These are phyloP conservation scores for Hyles vespertilio DNA, from an alignment of 1,140 invertebrate genomes.

Conservation along the genomic window DNA sequence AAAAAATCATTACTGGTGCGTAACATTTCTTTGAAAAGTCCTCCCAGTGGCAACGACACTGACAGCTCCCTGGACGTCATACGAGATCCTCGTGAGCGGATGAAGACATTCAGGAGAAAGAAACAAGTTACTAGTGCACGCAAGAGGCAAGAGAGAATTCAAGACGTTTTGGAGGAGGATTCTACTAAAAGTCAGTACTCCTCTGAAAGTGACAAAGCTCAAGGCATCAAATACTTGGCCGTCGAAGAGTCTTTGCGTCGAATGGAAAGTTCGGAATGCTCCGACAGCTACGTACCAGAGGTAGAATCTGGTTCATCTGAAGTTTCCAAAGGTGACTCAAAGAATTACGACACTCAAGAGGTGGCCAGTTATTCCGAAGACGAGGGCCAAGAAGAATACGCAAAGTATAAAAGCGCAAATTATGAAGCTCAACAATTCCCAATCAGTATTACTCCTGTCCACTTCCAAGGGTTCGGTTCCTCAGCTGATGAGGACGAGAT, in stretches of 20 bases:
- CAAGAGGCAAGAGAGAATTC: conserved; percentile 75
- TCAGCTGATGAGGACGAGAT: conserved; percentile 79
- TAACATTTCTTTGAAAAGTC: conserved; percentile 77
- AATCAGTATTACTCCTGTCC: conserved; percentile 63
- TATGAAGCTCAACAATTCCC: conserved; percentile 62
- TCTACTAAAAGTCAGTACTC: conserved; percentile 72
- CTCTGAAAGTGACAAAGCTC: conserved; percentile 74
- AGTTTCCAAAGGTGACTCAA: conserved; percentile 75
- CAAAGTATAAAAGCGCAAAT: conserved; percentile 51
- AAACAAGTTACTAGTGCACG: conserved; percentile 77
- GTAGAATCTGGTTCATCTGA: conserved; percentile 80
- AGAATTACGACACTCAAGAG: conserved; percentile 70
- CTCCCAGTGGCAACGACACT: conserved; percentile 82
- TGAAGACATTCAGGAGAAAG: conserved; percentile 79
- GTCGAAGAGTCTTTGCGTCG: conserved; percentile 59
- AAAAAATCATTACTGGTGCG: conserved; percentile 73
- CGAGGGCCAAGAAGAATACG: conserved; percentile 68
- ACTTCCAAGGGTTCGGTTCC: conserved; percentile 78
- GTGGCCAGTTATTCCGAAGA: conserved; percentile 76
- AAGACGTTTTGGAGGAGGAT: conserved; percentile 75
- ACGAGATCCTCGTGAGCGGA: conserved; percentile 77
- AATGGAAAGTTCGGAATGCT: conserved; percentile 78
- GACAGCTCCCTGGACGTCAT: conserved; percentile 81
- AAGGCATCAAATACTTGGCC: conserved; percentile 48
- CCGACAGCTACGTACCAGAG: conserved; percentile 81